phyloP scores from a whole-genome alignment of 2,113 vertebrate genomes.

The Scartelaos histophorus region DNA sequence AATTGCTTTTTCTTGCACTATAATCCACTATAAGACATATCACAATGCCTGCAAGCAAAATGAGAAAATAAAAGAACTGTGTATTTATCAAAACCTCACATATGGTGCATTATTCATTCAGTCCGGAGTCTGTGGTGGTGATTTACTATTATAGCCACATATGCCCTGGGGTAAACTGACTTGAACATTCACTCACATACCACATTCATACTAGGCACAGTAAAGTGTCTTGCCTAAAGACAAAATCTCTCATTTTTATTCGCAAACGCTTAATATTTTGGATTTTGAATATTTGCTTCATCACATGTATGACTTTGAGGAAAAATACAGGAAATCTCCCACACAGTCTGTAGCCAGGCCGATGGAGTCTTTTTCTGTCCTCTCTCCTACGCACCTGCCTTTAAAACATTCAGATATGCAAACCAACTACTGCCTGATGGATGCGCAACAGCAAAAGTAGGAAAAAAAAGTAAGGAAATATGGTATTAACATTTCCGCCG shows the following conservation, averaged over 20 bases:
- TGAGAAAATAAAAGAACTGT: neutral
- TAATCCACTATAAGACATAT: neutral
- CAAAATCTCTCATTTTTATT: neutral
- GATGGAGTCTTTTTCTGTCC: conserved; percentile 60
- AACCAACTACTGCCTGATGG: conserved; percentile 32
- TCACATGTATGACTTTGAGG: conserved; percentile 4
- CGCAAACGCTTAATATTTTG: neutral
- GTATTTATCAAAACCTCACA: neutral
- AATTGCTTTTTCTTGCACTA: neutral
- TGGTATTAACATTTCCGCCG: conserved; percentile 1
- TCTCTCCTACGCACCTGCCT: conserved; percentile 63
- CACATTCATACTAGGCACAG: too few relatives aligned
- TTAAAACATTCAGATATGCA: conserved; percentile 56
- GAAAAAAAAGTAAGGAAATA: neutral
- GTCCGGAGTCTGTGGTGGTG: too few relatives aligned
- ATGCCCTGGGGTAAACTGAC: too few relatives aligned
- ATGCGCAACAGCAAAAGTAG: neutral
- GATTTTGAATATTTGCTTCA: neutral
- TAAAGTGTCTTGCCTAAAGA: too few relatives aligned
- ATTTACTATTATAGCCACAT: too few relatives aligned
- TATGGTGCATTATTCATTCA: too few relatives aligned
- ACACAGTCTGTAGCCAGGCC: conserved; percentile 60
- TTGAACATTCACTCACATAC: too few relatives aligned
- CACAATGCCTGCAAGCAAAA: neutral
- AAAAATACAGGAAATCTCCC: conserved; percentile 52